Evolutionary conservation across 1,140 invertebrate genomes (phyloP).

Genomic region (Pseudobourletiella spinata): DNA sequence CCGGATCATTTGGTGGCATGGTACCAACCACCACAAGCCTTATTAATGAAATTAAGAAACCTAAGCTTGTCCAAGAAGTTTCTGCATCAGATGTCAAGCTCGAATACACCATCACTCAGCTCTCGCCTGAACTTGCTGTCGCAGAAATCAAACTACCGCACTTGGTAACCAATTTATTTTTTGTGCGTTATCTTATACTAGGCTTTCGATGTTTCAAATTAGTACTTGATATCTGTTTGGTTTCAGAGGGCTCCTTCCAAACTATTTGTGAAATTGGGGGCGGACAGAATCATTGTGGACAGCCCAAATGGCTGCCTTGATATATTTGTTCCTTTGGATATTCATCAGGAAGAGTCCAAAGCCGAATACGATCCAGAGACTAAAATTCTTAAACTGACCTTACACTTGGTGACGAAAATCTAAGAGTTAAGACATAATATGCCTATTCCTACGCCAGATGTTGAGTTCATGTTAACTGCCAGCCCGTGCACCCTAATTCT

Average conservation of each 20-base stretch:
- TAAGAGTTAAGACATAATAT: too few relatives aligned
- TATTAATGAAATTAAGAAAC: not conserved
- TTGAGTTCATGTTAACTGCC: too few relatives aligned
- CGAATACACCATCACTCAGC: constrained; percentile 17
- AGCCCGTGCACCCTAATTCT: too few relatives aligned
- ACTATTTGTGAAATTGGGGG: constrained; percentile 24
- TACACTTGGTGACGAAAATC: constrained; percentile 19
- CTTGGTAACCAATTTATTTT: constrained; percentile 7
- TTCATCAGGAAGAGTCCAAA: constrained; percentile 28
- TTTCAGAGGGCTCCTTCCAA: constrained; percentile 18
- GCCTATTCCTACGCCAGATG: too few relatives aligned
- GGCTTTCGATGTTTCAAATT: too few relatives aligned
- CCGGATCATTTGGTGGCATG: not conserved
- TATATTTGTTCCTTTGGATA: constrained; percentile 29
- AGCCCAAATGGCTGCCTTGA: constrained; percentile 24
- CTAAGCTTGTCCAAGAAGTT: constrained; percentile 18
- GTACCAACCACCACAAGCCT: constrained; percentile 1
- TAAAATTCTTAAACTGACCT: constrained; percentile 13
- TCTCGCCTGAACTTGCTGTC: constrained; percentile 9
- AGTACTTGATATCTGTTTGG: too few relatives aligned
- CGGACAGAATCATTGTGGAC: constrained; percentile 28
- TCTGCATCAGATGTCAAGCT: constrained; percentile 15
- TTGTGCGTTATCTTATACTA: not conserved
- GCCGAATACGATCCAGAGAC: constrained; percentile 22
- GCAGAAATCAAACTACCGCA: constrained; percentile 22